Evolutionary conservation across 1,140 invertebrate species (phyloP), one percentile per base, ranked within the genome.

Genomic region (Aphis gossypii): DNA sequence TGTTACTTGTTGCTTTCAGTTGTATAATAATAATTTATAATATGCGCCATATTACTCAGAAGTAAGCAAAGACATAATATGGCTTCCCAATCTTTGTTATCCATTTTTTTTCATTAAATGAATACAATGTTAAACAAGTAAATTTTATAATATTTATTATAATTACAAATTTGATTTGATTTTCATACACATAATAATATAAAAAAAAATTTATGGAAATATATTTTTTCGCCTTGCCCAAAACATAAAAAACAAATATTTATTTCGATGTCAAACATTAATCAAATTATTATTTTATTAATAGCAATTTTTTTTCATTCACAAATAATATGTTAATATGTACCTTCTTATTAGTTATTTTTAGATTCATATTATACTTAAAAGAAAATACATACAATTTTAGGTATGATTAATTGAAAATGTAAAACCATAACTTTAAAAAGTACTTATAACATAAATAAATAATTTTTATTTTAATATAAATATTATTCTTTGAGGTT

Each of bases 161-260:
- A 68, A 68, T 68, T 68, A 30, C 60, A 68, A 68, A 68, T 14
- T n/a, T 11, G 11, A 68, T 68, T n/a, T 68, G 11, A 11, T 68
- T 68, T 68, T 68, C 30, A 68, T 68, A 68, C 11, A n/a, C 60
- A 68, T 68, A 68, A 68, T 68, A 68, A 4, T 68, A 51, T 51
- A 68, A 68, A 60, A 56, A 60, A 30, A n/a, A 68, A 68, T 68
- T 68, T 68, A 68, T 68, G 60, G 60, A 68, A 68, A 68, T 68
- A 68, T n/a, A 68, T 30, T 68, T 30, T 68, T n/a, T 68, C 60
- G 3, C 30, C 30, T 11, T 4, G 60, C 7, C 60, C 14, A 14
- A 14, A 14, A 68, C 60, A 68, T 68, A 9, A 68, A 68, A 60
- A 68, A 30, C 30, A 68, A 68, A 30, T 68, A 25, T 56, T 56